Evolutionary conservation across 1,140 invertebrate genomes (phyloP).

Genomic region (Zaprionus ornatus): DNA sequence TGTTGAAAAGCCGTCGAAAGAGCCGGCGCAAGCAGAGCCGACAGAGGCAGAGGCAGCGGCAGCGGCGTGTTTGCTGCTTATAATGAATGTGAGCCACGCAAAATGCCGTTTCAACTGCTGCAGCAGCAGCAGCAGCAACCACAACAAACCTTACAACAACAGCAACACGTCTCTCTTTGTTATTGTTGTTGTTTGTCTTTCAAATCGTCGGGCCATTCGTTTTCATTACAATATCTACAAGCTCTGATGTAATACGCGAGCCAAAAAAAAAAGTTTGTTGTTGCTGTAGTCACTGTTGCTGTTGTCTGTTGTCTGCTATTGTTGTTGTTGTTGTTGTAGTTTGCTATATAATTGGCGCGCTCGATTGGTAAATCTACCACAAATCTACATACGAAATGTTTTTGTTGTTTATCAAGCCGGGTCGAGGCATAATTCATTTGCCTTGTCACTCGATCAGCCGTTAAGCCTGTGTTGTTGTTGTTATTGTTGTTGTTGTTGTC

Average conservation of each 20-base stretch:
- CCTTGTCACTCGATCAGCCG: constrained; percentile 41
- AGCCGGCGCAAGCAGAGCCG: constrained; percentile 1
- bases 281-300: constrained; percentile 18
- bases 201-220: constrained; percentile 41
- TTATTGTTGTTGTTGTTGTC: constrained; percentile 4
- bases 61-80: constrained; percentile 12
- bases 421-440: constrained; percentile 40
- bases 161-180: constrained; percentile 15
- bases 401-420: constrained; percentile 28
- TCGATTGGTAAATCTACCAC: constrained; percentile 66
- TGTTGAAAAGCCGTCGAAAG: constrained; percentile 36
- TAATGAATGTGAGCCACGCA: constrained; percentile 60
- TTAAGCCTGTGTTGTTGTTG: constrained; percentile 20
- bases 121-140: background rate
- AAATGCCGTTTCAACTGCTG: constrained; percentile 43
- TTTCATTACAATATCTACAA: constrained; percentile 53
- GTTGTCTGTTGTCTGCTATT: background rate
- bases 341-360: constrained; percentile 66
- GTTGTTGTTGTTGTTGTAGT: constrained; percentile 29
- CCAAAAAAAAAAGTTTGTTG: constrained; percentile 36
- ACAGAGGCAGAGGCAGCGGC: background rate
- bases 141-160: constrained; percentile 14
- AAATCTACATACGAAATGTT: constrained; percentile 58
- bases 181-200: constrained; percentile 41
- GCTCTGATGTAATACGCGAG: constrained; percentile 44